Evolutionary conservation across 2,888 invertebrate species (phyloP).

Genomic region (Shargacucullia verbasci): DNA sequence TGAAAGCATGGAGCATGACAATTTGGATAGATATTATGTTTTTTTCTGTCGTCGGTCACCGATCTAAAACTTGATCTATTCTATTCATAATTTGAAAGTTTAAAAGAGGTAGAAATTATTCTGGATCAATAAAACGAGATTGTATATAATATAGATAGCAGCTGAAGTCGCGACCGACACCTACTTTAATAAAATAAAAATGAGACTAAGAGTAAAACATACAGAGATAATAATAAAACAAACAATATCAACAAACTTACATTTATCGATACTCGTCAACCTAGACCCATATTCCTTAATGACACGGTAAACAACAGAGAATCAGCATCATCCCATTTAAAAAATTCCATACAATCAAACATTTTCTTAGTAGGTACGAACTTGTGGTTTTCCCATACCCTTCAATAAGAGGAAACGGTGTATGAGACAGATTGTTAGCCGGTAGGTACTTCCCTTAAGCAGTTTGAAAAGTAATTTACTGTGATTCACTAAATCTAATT

Average conservation of each 20-base stretch:
- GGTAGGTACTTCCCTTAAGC: conserved; percentile 47
- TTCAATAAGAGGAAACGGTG: conserved; percentile 43
- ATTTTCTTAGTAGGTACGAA: conserved; percentile 32
- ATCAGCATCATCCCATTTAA: conserved; percentile 1
- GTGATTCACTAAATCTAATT: conserved; percentile 33
- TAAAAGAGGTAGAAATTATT: no score
- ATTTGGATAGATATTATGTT: no score
- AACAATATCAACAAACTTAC: conserved; percentile 11
- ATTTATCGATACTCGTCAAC: conserved; percentile 11
- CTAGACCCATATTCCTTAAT: conserved; percentile 21
- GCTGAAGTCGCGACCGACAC: no score
- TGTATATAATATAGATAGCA: no score
- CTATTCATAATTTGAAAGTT: no score
- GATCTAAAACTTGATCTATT: no score
- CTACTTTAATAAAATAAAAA: no score
- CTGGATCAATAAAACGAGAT: no score
- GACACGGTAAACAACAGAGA: not conserved
- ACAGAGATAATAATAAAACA: conserved; percentile 1
- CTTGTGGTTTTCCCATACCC: conserved; percentile 29
- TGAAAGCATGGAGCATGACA: no score
- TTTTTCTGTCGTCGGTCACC: no score
- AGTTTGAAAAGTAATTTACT: conserved; percentile 1
- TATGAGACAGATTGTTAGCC: conserved; percentile 9
- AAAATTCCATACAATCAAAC: conserved; percentile 25
- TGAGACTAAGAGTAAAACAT: not conserved